Evolutionary conservation across 2,797 vertebrate species (phyloP), one percentile per base, ranked within the genome.

Genomic region (Schizopygopsis malacanthus): DNA sequence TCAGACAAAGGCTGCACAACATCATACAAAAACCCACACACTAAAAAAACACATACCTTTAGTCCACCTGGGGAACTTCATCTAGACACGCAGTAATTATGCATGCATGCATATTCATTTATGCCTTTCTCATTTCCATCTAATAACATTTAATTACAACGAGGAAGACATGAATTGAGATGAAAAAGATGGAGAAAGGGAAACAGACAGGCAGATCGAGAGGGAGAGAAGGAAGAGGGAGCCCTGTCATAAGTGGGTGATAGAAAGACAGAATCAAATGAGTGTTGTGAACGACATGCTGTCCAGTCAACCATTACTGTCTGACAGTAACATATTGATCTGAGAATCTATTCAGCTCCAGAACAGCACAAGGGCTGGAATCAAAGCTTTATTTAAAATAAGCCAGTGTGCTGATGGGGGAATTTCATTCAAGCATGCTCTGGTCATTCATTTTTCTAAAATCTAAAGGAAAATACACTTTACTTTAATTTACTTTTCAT

Each of bases 281-380:
- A 83, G 75, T 20, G 63, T 76, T 71, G 71, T 71, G 61, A 87
- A 82, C 43, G 52, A 75, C 82, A 78, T 16, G 79, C 78, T 52
- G 72, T 61, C n/a, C 67, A 86, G 87, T 88, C 76, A 88, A 89
- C 84, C 87, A 77, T 82, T 72, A 75, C 85, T 73, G 82, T 73
- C 89, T 71, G 13, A 86, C 87, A 85, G 87, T 63, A 71, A 87
- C 86, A 28, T 87, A 90, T 87, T 88, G 90, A 93, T 92, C 85
- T 79, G 61, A 41, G 77, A 85, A 90, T 91, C 70, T 77, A 88
- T 87, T 88, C 79, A 85, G 81, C n/a, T 33, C 54, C 75, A n/a
- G 79, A 43, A 70, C 41, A 77, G 71, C 72, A 69, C 43, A 52
- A 69, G 25, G 72, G 67, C 6, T 65, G 22, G n/a, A 50, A 71